phyloP scores from a whole-genome alignment of 2,888 invertebrate species.

The Drosophila falleni region DNA sequence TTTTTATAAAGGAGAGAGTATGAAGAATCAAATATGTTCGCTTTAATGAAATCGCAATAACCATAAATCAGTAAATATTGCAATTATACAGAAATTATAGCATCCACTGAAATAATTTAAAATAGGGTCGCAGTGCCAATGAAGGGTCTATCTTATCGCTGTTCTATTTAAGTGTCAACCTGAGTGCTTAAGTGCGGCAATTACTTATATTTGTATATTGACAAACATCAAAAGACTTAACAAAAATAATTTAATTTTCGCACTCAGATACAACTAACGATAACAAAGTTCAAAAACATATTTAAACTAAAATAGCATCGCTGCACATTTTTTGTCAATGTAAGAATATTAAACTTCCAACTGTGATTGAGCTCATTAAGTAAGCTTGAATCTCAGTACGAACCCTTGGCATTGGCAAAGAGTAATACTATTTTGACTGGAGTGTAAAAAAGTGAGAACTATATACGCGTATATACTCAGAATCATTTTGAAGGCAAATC shows the following conservation, averaged over 20 bases:
- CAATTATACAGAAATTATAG: not conserved
- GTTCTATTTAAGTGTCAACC: not conserved
- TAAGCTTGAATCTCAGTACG: slow-evolving; percentile 4
- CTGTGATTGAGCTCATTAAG: slow-evolving; percentile 11
- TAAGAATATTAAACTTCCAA: slow-evolving; percentile 11
- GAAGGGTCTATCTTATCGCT: slow-evolving; percentile 7
- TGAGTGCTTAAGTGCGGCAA: not conserved
- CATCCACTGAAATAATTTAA: not conserved
- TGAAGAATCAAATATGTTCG: no score
- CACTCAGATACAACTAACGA: not conserved
- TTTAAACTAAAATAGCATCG: not conserved
- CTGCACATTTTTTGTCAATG: not conserved
- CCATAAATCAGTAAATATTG: not conserved
- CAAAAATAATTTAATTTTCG: not conserved
- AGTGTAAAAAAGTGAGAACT: not conserved
- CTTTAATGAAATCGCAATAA: not conserved
- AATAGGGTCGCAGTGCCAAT: slow-evolving; percentile 3
- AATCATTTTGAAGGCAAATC: slow-evolving; percentile 45
- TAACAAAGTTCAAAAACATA: not conserved
- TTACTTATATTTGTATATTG: not conserved
- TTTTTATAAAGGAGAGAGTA: no score
- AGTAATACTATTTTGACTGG: not conserved
- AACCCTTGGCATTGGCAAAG: slow-evolving; percentile 5
- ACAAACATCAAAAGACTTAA: not conserved
- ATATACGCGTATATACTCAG: slow-evolving; percentile 5